phyloP scores from a whole-genome alignment of 2,113 vertebrate species.

The Oncorhynchus keta region DNA sequence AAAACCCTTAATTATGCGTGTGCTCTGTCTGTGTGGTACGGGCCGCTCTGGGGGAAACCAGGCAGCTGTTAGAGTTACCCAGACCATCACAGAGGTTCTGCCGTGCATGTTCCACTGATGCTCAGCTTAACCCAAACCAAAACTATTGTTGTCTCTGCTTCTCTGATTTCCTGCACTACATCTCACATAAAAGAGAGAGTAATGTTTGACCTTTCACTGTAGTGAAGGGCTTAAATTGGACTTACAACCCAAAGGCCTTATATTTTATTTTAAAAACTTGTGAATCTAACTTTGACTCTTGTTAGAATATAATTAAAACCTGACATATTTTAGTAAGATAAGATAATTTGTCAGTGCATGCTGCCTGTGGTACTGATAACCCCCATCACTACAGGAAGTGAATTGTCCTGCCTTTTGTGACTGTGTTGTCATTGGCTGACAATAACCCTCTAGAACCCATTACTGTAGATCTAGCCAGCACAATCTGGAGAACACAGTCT shows the following conservation, averaged over 20 bases:
- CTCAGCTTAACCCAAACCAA: constrained; percentile 64
- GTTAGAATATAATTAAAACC: neutral
- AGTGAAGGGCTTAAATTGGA: too few species aligned
- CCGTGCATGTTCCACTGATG: constrained; percentile 46
- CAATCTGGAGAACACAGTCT: constrained; percentile 3
- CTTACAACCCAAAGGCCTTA: neutral
- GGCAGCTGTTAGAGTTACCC: constrained; percentile 40
- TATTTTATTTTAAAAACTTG: too few species aligned
- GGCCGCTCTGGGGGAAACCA: constrained; percentile 40
- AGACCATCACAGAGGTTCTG: constrained; percentile 52
- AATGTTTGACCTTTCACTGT: neutral
- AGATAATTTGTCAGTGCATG: neutral
- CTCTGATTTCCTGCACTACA: constrained; percentile 46
- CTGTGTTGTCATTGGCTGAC: constrained; percentile 70
- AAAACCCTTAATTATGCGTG: constrained; percentile 55
- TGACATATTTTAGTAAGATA: neutral
- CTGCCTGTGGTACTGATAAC: constrained; percentile 29
- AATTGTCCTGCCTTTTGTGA: constrained; percentile 53
- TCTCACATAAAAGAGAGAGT: constrained; percentile 33
- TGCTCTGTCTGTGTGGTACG: constrained; percentile 40
- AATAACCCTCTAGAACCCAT: constrained; percentile 63
- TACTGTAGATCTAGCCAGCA: constrained; percentile 45
- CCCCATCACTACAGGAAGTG: constrained; percentile 50
- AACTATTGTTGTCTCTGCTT: constrained; percentile 66
- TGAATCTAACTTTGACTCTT: neutral